Conservation (phyloP, 2,113 vertebrate species). For the Scomber japonicus region DNA sequence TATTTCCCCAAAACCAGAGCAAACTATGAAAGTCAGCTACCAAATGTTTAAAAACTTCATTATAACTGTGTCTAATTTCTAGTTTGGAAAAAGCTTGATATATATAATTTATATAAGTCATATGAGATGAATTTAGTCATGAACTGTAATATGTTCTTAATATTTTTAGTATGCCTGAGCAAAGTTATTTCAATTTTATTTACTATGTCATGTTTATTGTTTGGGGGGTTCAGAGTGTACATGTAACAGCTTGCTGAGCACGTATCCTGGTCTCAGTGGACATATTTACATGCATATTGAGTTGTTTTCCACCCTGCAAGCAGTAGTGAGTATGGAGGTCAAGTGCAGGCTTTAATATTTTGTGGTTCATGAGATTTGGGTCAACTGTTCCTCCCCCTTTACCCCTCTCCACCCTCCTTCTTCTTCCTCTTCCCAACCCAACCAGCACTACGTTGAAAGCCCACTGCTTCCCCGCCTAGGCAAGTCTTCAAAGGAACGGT, state of each 20-base stretch:
- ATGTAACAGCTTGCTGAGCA: neutral
- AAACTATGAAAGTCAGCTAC: too few species aligned
- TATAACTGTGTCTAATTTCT: too few species aligned
- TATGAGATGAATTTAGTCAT: too few species aligned
- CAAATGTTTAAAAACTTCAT: too few species aligned
- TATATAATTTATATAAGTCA: too few species aligned
- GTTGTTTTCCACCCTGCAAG: constrained; percentile 26
- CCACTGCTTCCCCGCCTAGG: constrained; percentile 25
- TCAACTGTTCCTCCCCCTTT: constrained; percentile 55
- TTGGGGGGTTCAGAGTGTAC: neutral
- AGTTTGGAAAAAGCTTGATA: too few species aligned
- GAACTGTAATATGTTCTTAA: too few species aligned
- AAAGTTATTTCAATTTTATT: neutral
- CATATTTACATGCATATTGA: neutral
- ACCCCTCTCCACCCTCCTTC: neutral
- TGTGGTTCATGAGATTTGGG: constrained; percentile 62
- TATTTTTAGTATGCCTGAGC: too few species aligned
- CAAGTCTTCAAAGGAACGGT: constrained; percentile 54
- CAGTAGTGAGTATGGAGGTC: constrained; percentile 41
- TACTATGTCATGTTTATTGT: neutral
- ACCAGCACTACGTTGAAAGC: constrained; percentile 27
- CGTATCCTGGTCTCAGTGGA: neutral
- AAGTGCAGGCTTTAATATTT: constrained; percentile 43
- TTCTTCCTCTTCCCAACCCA: constrained; percentile 6
- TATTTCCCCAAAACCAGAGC: too few species aligned